Evolutionary conservation across 2,888 invertebrate genomes (phyloP).

Genomic region (Spisula subtruncata): DNA sequence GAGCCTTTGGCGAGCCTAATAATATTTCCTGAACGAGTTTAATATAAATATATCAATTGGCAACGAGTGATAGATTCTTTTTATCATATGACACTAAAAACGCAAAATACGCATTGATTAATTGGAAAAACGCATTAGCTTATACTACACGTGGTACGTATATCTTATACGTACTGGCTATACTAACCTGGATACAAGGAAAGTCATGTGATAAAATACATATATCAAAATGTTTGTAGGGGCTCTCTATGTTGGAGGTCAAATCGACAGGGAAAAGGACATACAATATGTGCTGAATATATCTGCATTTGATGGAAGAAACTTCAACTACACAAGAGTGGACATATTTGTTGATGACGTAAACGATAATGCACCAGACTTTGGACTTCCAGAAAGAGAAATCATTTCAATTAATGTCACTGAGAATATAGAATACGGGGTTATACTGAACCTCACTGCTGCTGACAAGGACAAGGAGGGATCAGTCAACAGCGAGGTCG

Average conservation of each 20-base stretch:
- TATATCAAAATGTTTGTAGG: constrained; percentile 38
- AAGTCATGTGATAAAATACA: too few relatives aligned
- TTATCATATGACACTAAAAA: too few relatives aligned
- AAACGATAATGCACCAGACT: constrained; percentile 72
- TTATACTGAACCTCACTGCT: constrained; percentile 37
- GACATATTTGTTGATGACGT: constrained; percentile 62
- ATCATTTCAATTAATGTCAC: constrained; percentile 30
- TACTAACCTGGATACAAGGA: too few relatives aligned
- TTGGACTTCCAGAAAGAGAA: constrained; percentile 33
- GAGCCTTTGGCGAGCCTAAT: too few relatives aligned
- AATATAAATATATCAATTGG: too few relatives aligned
- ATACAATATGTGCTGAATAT: constrained; percentile 55
- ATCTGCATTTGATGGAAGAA: constrained; percentile 53
- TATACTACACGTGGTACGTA: too few relatives aligned
- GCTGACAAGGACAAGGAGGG: constrained; percentile 43
- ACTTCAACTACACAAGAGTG: constrained; percentile 45
- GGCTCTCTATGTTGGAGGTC: constrained; percentile 49
- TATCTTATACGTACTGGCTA: too few relatives aligned
- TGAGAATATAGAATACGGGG: constrained; percentile 42
- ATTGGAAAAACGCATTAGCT: too few relatives aligned
- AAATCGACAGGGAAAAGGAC: constrained; percentile 66
- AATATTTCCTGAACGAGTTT: too few relatives aligned
- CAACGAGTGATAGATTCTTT: too few relatives aligned
- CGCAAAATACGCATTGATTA: too few relatives aligned
- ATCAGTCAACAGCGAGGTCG: constrained; percentile 48